Conservation (phyloP, 23 tunicate genomes). For the Halocynthia aurantium region DNA sequence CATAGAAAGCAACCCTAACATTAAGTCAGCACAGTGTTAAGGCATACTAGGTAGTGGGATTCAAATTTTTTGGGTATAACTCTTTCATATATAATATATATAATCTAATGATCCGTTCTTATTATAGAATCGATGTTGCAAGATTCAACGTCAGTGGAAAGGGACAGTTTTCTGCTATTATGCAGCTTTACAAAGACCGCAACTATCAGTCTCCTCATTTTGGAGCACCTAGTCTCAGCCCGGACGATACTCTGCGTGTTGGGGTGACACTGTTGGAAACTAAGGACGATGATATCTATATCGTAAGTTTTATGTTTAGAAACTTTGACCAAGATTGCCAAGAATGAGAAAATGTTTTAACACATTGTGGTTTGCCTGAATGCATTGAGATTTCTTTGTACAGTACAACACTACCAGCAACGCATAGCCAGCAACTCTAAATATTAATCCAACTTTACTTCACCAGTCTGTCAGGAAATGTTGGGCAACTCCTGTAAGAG, state of each 20-base stretch:
- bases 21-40: too few relatives aligned
- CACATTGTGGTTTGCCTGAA: neutral
- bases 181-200: constrained; percentile 71
- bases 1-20: too few relatives aligned
- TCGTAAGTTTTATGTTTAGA: constrained; percentile 17
- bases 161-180: constrained; percentile 89
- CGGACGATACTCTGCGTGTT: constrained; percentile 57
- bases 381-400: too few relatives aligned
- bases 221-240: constrained; percentile 38
- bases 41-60: too few relatives aligned
- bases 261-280: constrained; percentile 59
- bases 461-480: constrained; percentile 62
- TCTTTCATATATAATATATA: too few relatives aligned
- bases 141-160: constrained; percentile 77
- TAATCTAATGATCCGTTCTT: neutral
- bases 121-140: constrained; percentile 15
- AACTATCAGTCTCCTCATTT: constrained; percentile 45
- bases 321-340: neutral
- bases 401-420: neutral
- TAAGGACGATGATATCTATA: constrained; percentile 29
- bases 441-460: neutral
- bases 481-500: constrained; percentile 89
- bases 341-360: neutral
- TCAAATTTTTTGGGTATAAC: too few relatives aligned
- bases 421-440: too few relatives aligned